Conservation (phyloP, 1,140 invertebrate species). For the Phthorimaea operculella region DNA sequence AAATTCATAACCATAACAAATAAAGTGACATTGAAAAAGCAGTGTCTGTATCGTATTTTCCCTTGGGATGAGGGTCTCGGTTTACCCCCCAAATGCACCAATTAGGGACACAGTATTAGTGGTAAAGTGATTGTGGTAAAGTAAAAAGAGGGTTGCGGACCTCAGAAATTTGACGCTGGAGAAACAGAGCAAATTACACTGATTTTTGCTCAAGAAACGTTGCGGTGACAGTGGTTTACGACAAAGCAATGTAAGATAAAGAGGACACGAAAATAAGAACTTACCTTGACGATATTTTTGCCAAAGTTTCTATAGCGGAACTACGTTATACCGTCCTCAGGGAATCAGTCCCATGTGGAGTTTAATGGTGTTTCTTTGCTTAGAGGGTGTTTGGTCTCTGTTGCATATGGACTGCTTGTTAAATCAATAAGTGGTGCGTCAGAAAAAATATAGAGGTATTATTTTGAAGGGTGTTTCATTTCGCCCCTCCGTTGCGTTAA, state of each 20-base stretch:
- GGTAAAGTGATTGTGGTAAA: no score
- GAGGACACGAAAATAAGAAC: no score
- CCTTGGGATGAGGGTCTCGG: constrained; percentile 43
- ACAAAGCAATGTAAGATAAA: no score
- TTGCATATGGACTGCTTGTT: constrained; percentile 57
- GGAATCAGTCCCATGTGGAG: constrained; percentile 49
- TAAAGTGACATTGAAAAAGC: constrained; percentile 58
- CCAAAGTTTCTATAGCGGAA: constrained; percentile 24
- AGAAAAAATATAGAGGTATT: constrained; percentile 6
- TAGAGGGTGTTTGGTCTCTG: constrained; percentile 45
- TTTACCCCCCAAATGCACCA: constrained; percentile 52
- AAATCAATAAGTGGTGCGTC: constrained; percentile 41
- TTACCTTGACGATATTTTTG: no score
- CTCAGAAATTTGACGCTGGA: no score
- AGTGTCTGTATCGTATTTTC: constrained; percentile 33
- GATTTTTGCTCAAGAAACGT: no score
- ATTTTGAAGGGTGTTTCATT: not conserved
- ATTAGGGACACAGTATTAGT: constrained; percentile 62
- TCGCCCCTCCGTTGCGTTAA: no score
- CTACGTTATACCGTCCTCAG: constrained; percentile 37
- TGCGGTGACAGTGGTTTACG: no score
- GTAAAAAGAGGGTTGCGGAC: no score
- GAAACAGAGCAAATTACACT: no score
- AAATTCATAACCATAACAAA: constrained; percentile 45
- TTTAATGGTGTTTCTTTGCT: constrained; percentile 61